Conservation (phyloP, 2,797 vertebrate species). For the Melanotaenia maccullochi region DNA sequence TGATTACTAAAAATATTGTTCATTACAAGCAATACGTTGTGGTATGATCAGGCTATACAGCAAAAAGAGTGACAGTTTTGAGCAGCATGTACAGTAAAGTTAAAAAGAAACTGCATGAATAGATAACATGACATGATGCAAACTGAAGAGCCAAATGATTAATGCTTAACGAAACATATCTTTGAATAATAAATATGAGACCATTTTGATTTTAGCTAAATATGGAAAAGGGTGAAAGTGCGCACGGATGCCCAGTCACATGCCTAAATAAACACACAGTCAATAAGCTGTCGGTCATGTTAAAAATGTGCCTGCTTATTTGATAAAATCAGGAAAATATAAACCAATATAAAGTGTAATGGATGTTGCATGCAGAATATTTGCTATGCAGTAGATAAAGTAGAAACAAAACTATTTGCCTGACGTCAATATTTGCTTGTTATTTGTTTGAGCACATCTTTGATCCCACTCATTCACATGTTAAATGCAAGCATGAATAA, state of each 20-base stretch:
- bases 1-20: slow-evolving; percentile 30
- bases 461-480: slow-evolving; percentile 38
- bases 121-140: slow-evolving; percentile 65
- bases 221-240: background rate
- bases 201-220: slow-evolving; percentile 38
- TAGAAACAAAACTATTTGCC: slow-evolving; percentile 54
- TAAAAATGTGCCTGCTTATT: slow-evolving; percentile 28
- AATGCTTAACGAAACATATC: slow-evolving; percentile 49
- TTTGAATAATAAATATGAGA: slow-evolving; percentile 56
- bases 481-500: slow-evolving; percentile 51
- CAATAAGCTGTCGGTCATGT: slow-evolving; percentile 35
- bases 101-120: slow-evolving; percentile 48
- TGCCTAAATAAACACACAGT: background rate
- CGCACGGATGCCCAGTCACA: background rate
- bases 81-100: slow-evolving; percentile 40
- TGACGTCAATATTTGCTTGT: slow-evolving; percentile 51
- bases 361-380: slow-evolving; percentile 35
- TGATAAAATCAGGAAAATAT: slow-evolving; percentile 40
- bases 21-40: slow-evolving; percentile 36
- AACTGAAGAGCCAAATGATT: slow-evolving; percentile 62
- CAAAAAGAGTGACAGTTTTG: slow-evolving; percentile 48
- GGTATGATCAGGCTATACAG: slow-evolving; percentile 31
- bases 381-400: slow-evolving; percentile 40
- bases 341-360: slow-evolving; percentile 26
- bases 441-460: slow-evolving; percentile 47